Evolutionary conservation across 1,140 invertebrate genomes (phyloP), one percentile per base, ranked within the genome.

Genomic region (Eupristina koningsbergeri): DNA sequence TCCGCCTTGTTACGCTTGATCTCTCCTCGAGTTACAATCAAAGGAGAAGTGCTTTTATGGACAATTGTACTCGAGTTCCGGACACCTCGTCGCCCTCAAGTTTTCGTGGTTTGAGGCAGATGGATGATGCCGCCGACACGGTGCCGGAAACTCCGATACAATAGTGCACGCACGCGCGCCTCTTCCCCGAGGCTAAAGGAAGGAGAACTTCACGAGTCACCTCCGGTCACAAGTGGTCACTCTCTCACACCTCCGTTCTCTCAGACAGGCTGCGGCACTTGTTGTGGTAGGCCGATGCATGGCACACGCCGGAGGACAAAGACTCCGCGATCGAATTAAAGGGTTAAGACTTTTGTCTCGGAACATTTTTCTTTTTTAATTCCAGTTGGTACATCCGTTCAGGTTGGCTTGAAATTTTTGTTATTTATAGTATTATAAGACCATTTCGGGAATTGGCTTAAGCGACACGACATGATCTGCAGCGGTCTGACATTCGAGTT

Each of bases 71-170:
- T 22, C 31, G 3, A 1, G 50, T 22, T 26, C 6, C 1, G 7
- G 11, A 11, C 34, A 7, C 0, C 39, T 19, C 73, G 73, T 53
- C 13, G 22, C 9, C 47, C 34, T 19, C 13, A 39, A 83, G 74
- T 83, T 83, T 79, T 76, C 82, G 29, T 1, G 64, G 45, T 83
- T 83, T 79, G 75, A 75, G 82, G 71, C 76, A 83, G 82, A 83
- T 83, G 82, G 82, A 79, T 22, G 64, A 73, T 19, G 7, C 34
- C 1, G 75, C n/a, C 75, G 75, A 64, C 63, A 73, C 29, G 7
- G 47, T 1, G 75, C n/a, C 75, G 75, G 75, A 73, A 73, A 78
- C 71, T 41, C 63, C 81, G 31, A 39, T 19, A 36, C 7, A 13
- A 26, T 53, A 31, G 34, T 19, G 19, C 53, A 22, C 75, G 22